Conservation (phyloP, 2,888 invertebrate genomes). For the Brachyptera risi region DNA sequence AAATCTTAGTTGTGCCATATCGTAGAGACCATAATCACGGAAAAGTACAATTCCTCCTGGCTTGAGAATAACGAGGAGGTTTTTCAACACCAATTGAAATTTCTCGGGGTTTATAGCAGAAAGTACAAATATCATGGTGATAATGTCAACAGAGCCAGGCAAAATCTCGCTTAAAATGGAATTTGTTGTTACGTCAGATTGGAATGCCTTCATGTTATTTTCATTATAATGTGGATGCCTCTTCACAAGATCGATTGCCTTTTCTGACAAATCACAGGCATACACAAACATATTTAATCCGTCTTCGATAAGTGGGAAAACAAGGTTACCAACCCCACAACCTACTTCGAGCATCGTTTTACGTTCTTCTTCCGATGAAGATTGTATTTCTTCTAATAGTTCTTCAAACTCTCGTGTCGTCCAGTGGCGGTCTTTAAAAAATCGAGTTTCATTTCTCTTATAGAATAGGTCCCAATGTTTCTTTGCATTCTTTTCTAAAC, state of each 20-base stretch:
- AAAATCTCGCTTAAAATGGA: slow-evolving; percentile 56
- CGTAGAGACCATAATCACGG: slow-evolving; percentile 91
- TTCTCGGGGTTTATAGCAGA: slow-evolving; percentile 90
- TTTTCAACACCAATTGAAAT: slow-evolving; percentile 55
- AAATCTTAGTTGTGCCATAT: slow-evolving; percentile 94
- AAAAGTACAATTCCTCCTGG: slow-evolving; percentile 81
- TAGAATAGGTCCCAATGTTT: slow-evolving; percentile 97
- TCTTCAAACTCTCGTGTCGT: slow-evolving; percentile 91
- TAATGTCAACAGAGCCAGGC: slow-evolving; percentile 63
- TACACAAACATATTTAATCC: slow-evolving; percentile 67
- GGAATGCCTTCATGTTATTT: slow-evolving; percentile 68
- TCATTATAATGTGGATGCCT: slow-evolving; percentile 60
- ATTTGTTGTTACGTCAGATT: slow-evolving; percentile 75
- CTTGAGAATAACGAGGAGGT: slow-evolving; percentile 61
- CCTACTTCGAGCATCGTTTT: slow-evolving; percentile 69
- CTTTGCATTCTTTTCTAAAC: slow-evolving; percentile 76
- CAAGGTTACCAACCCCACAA: slow-evolving; percentile 95
- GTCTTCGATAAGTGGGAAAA: slow-evolving; percentile 85
- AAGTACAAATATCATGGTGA: slow-evolving; percentile 89
- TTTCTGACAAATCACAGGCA: slow-evolving; percentile 90
- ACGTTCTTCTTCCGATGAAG: background rate
- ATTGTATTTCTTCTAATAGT: slow-evolving; percentile 51
- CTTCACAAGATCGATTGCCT: slow-evolving; percentile 84
- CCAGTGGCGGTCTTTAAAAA: slow-evolving; percentile 97
- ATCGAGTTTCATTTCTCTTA: slow-evolving; percentile 87